Base-by-base conservation (phyloP, 2,888 invertebrate genomes). In the Athalia rosae region DNA sequence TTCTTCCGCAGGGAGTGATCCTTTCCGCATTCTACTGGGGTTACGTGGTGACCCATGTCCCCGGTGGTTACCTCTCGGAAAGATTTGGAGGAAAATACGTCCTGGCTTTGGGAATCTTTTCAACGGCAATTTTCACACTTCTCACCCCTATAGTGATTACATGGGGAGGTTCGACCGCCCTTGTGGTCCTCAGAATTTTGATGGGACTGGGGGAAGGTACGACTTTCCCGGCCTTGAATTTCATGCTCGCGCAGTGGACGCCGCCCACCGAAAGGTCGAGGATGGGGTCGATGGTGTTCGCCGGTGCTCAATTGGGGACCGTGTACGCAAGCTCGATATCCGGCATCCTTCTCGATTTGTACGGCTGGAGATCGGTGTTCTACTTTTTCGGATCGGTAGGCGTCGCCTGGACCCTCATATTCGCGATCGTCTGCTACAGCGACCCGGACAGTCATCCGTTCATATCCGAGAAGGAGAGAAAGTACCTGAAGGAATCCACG, bases 301-400 rank as follows among this genome's bases (percentile, higher is more conserved):
- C 93, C 48, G 93, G 93, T 0, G 91, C 92, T 4, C 91, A 92
- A 84, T 84, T 92, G 13, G 93, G 93, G 4, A 84, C 82, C n/a
- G 83, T 86, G 11, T 66, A 85, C 5, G 83, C 84, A 0, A 84
- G 81, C 15, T 80, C 81, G 2, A 69, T 83, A 2, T 82, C 83
- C 6, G 84, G 85, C 6, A 79, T 83, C 66, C 83, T 85, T 56
- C 78, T 86, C 41, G 83, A 84, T 2, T 91, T 93, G 5, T 91
- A 92, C 2, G 93, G 93, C 15, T 96, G 96, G 96, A 92, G 94
- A 8, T 92, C 93, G 0, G 95, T 96, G 1, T 97, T 96, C 89
- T 96, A 96, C 85, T 91, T 96, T 43, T 96, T 96, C 85, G 96
- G 96, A n/a, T 91, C 92, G 3, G 84, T 95, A 7, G 95, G 95